These are phyloP conservation scores for Megalopta genalis DNA, from an alignment of 1,140 invertebrate genomes.

Conservation along the genomic window DNA sequence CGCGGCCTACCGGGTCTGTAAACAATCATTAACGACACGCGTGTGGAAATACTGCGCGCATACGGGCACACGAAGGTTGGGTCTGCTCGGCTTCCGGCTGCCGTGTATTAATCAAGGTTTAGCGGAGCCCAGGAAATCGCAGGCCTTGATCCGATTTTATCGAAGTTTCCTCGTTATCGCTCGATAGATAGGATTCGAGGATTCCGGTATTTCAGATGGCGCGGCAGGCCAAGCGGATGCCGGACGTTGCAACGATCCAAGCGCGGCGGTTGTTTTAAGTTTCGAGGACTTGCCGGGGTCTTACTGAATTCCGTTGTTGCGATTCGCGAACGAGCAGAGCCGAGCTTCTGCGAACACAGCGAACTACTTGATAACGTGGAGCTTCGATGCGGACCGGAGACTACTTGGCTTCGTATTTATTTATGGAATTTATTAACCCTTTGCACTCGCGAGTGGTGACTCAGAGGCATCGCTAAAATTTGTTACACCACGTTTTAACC, in stretches of 20 bases:
- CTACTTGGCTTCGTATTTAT: background rate
- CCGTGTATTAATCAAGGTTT: constrained; percentile 33
- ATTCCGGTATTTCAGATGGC: background rate
- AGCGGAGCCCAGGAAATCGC: constrained; percentile 35
- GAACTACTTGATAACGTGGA: background rate
- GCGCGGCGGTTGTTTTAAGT: background rate
- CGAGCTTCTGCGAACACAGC: background rate
- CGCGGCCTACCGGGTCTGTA: too few species aligned
- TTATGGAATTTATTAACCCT: background rate
- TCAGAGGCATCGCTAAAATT: too few species aligned
- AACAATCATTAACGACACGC: too few species aligned
- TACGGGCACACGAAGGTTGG: constrained; percentile 16
- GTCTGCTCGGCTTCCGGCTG: constrained; percentile 14
- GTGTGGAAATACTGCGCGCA: background rate
- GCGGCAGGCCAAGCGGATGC: too few species aligned
- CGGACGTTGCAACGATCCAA: background rate
- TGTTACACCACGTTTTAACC: too few species aligned
- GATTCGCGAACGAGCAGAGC: background rate
- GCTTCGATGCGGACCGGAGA: background rate
- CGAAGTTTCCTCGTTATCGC: background rate
- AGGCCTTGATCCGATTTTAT: constrained; percentile 28
- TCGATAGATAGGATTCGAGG: background rate
- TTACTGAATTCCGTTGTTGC: background rate
- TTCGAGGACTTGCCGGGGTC: background rate
- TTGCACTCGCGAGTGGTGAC: too few species aligned